phyloP scores from a whole-genome alignment of 2,113 vertebrate genomes.

The Beaufortia kweichowensis region DNA sequence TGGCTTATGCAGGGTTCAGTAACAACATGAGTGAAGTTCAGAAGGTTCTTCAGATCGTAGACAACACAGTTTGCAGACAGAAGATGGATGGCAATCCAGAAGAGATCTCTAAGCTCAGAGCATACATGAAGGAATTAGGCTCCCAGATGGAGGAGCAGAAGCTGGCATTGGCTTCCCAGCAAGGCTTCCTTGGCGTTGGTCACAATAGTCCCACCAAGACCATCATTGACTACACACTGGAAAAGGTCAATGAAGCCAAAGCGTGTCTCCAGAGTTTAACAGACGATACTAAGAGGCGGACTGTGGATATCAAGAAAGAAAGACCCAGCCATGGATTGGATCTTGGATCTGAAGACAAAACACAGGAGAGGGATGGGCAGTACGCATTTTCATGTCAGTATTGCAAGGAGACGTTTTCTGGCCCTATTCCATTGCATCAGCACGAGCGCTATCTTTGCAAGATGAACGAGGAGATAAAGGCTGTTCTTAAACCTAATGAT shows the following conservation, averaged over 20 bases:
- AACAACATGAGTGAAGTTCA: slow-evolving; percentile 92
- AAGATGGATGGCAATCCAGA: slow-evolving; percentile 91
- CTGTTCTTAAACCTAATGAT: slow-evolving; percentile 88
- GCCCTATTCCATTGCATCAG: slow-evolving; percentile 95
- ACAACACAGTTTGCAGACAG: slow-evolving; percentile 92
- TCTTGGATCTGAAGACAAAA: slow-evolving; percentile 83
- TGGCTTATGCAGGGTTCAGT: slow-evolving; percentile 81
- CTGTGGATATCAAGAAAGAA: slow-evolving; percentile 87
- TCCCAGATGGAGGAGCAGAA: slow-evolving; percentile 88
- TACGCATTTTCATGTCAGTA: slow-evolving; percentile 92
- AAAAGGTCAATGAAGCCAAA: slow-evolving; percentile 96
- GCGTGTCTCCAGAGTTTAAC: slow-evolving; percentile 89
- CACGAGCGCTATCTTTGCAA: slow-evolving; percentile 97
- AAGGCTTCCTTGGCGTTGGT: slow-evolving; percentile 83
- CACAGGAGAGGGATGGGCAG: slow-evolving; percentile 82
- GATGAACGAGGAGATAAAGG: slow-evolving; percentile 97
- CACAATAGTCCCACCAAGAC: slow-evolving; percentile 92
- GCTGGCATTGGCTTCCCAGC: slow-evolving; percentile 78
- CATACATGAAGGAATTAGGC: slow-evolving; percentile 92
- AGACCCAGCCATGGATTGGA: slow-evolving; percentile 83
- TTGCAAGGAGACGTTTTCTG: slow-evolving; percentile 92
- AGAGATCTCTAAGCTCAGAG: slow-evolving; percentile 90
- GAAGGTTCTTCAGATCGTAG: slow-evolving; percentile 94
- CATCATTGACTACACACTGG: slow-evolving; percentile 93
- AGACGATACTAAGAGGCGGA: slow-evolving; percentile 86